Evolutionary conservation across 2,888 invertebrate genomes (phyloP), one percentile per base, ranked within the genome.

Genomic region (Resseliella maxima): DNA sequence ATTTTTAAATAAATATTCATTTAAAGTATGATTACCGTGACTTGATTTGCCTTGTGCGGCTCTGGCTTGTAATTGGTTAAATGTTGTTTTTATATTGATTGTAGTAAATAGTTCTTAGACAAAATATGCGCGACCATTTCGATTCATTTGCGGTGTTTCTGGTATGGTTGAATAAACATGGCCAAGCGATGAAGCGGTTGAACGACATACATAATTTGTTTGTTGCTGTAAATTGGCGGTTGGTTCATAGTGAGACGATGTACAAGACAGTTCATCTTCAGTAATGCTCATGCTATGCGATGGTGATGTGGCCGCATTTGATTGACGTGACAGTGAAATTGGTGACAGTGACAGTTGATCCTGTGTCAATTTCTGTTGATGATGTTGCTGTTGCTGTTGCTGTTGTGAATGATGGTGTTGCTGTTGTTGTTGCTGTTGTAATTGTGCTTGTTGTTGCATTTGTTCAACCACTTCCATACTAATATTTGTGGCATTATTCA

Each of bases 121-220:
- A 86, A 87, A 87, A 86, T 87, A 87, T 85, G 87, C 87, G 85
- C 87, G 86, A 85, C 86, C 86, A 85, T 83, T 85, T 36, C 86
- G 87, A 54, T 86, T 86, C 86, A 87, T 86, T 86, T 87, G 87
- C 64, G 88, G 88, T 64, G 88, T 87, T 86, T 88, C 88, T 27
- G 88, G 88, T 81, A 88, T 88, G 54, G 88, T 88, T 86, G 88
- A 88, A 85, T 88, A 88, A 27, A 88, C 88, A 64, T 87, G 87
- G 8, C 87, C 87, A 5, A 87, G 27, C 18, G 87, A 87, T 27
- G 87, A 87, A 21, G 87, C 87, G 27, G 87, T 46, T 85, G 87
- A 87, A 81, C 87, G 86, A 85, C 87, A 86, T 85, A 87, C 72
- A 85, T 87, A 86, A 81, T 87, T 87, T 85, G 85, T 86, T 85